Percentiles rank a stretch among this genome's conserved stretches.
These are phyloP conservation scores for Tringa solitaria DNA, from an alignment of 2,113 vertebrate species.

Conservation along the genomic window DNA sequence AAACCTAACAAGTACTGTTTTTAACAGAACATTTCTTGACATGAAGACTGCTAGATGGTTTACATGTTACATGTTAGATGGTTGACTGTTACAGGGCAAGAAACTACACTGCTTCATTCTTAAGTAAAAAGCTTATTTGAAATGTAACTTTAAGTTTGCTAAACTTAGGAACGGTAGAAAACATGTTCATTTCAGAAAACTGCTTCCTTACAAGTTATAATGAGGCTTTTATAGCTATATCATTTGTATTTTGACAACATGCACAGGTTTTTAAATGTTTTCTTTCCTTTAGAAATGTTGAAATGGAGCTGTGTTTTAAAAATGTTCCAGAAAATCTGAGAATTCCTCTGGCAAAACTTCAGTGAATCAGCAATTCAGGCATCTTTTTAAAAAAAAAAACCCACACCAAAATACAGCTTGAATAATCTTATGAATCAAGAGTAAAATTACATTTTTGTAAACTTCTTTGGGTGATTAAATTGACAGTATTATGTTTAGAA, in stretches of 20 bases:
- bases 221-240: background rate
- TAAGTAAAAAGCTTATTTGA: background rate
- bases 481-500: background rate
- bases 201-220: background rate
- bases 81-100: background rate
- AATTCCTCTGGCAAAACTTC: background rate
- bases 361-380: background rate
- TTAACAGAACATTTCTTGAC: background rate
- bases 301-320: background rate
- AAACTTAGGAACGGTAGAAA: background rate
- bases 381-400: background rate
- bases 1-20: background rate
- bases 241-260: background rate
- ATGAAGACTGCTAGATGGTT: background rate
- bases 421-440: background rate
- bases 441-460: background rate
- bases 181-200: background rate
- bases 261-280: background rate
- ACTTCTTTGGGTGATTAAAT: background rate
- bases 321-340: background rate
- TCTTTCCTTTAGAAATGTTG: background rate
- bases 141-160: background rate
- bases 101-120: background rate
- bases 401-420: background rate
- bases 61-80: no score